Conservation (phyloP, 1,140 invertebrate genomes). For the Agraylea sexmaculata region DNA sequence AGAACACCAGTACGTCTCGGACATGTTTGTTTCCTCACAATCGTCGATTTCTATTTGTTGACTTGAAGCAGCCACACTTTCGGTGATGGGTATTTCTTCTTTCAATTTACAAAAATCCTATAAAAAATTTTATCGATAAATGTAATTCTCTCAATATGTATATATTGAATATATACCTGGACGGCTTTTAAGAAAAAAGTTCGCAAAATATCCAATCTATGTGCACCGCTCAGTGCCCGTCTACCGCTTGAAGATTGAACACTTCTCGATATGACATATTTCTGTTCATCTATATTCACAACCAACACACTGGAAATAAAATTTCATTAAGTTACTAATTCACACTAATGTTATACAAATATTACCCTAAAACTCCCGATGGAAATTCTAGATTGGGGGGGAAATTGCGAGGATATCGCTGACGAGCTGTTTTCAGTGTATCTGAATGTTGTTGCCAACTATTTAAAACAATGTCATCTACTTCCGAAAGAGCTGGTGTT, state of each 20-base stretch:
- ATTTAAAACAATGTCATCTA: conserved; percentile 58
- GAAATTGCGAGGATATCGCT: conserved; percentile 52
- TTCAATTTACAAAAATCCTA: conserved; percentile 17
- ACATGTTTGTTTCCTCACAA: conserved; percentile 22
- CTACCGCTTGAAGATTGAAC: conserved; percentile 40
- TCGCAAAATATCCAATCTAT: conserved; percentile 54
- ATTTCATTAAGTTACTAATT: conserved; percentile 5
- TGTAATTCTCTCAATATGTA: not conserved
- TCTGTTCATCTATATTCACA: conserved; percentile 49
- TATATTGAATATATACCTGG: conserved; percentile 11
- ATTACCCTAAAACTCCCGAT: conserved; percentile 52
- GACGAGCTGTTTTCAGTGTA: conserved; percentile 47
- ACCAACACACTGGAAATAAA: conserved; percentile 50
- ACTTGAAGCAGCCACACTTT: not conserved
- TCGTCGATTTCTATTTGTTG: conserved; percentile 17
- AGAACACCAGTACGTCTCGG: conserved; percentile 69
- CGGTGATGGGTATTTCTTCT: conserved; percentile 6
- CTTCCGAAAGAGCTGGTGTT: conserved; percentile 54
- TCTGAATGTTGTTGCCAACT: conserved; percentile 62
- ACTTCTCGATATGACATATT: conserved; percentile 56
- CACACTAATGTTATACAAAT: not conserved
- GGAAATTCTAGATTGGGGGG: conserved; percentile 48
- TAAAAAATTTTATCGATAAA: conserved; percentile 5
- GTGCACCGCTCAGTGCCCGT: conserved; percentile 40
- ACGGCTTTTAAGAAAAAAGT: conserved; percentile 56